Conservation (phyloP, 2,888 invertebrate species). For the Archaeoteleia sp. region DNA sequence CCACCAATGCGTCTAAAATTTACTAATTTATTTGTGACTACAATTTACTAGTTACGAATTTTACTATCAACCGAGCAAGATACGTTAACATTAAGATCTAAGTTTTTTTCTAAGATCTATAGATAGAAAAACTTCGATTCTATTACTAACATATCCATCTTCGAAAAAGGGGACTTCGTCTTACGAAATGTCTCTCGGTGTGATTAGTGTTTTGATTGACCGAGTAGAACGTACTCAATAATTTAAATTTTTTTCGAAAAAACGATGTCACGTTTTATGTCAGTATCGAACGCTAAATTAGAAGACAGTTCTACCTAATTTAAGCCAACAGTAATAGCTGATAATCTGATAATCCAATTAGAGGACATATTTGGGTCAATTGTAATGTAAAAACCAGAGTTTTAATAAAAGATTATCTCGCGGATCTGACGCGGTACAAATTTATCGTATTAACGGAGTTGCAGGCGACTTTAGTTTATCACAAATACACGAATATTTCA, state of each 20-base stretch:
- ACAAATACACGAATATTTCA: slow-evolving; percentile 46
- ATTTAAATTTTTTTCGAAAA: not conserved
- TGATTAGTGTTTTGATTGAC: too few species aligned
- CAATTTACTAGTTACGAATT: too few species aligned
- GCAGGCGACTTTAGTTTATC: slow-evolving; percentile 40
- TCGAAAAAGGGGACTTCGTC: too few species aligned
- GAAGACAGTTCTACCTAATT: not conserved
- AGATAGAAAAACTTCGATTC: too few species aligned
- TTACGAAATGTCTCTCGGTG: too few species aligned
- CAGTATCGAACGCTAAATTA: not conserved
- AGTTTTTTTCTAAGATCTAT: too few species aligned
- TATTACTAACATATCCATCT: too few species aligned
- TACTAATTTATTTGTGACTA: too few species aligned
- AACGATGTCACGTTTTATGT: not conserved
- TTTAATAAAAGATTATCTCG: slow-evolving; percentile 43
- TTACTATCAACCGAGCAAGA: too few species aligned
- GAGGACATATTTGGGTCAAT: slow-evolving; percentile 50
- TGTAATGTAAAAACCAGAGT: slow-evolving; percentile 40
- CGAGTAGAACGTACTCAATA: too few species aligned
- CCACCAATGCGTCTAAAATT: too few species aligned
- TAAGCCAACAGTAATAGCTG: not conserved
- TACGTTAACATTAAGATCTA: too few species aligned
- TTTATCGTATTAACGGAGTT: slow-evolving; percentile 38
- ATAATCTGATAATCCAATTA: slow-evolving; percentile 1
- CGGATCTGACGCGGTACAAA: slow-evolving; percentile 45